Evolutionary conservation across 2,888 invertebrate genomes (phyloP).

Genomic region (Drosophila diplacantha): DNA sequence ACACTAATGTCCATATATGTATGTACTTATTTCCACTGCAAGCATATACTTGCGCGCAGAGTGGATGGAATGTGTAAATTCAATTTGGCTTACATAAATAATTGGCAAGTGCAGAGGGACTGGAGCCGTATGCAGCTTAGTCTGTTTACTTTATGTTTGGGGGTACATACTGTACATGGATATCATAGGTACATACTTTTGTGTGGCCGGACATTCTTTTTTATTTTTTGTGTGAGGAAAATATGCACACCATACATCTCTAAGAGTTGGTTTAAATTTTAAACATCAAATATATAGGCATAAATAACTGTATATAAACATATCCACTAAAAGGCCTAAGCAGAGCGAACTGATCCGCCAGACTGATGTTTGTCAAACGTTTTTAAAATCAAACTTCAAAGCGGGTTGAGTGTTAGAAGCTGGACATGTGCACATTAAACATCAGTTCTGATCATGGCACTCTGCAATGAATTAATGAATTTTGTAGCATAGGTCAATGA

Average conservation of each 20-base stretch:
- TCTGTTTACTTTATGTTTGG: not conserved
- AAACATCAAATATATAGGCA: not conserved
- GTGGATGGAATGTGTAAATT: not conserved
- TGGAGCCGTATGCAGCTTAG: not conserved
- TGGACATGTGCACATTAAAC: too few relatives aligned
- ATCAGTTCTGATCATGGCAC: not conserved
- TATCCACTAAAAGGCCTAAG: too few relatives aligned
- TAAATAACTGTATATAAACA: too few relatives aligned
- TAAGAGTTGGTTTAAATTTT: not conserved
- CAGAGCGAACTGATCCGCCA: too few relatives aligned
- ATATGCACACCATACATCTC: not conserved
- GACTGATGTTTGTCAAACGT: too few relatives aligned
- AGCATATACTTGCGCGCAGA: not conserved
- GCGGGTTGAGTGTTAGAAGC: not conserved
- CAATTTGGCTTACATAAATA: conserved; percentile 2
- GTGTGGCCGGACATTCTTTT: not conserved
- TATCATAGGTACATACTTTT: not conserved
- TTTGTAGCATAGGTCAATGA: not conserved
- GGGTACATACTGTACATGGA: not conserved
- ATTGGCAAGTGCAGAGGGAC: not conserved
- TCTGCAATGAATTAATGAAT: not conserved
- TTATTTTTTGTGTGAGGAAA: not conserved
- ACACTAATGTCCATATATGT: not conserved
- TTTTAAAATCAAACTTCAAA: not conserved
- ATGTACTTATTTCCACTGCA: not conserved